Evolutionary conservation across 2,113 vertebrate species (phyloP).

Genomic region (Piliocolobus tephrosceles): DNA sequence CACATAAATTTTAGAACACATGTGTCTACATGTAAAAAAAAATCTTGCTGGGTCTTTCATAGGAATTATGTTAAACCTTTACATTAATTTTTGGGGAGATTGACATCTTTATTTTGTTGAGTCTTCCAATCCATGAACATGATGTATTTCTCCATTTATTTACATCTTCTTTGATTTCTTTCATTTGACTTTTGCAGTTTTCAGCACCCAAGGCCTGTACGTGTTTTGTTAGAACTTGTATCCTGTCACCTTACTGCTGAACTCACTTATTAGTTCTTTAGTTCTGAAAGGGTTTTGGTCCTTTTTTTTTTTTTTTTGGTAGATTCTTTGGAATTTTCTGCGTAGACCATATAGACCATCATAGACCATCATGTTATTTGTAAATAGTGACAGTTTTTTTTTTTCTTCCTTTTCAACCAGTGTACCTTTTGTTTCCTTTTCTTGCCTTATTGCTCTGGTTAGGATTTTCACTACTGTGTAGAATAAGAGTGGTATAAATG

Average conservation of each 20-base stretch:
- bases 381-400: not conserved
- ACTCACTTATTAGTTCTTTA: slow-evolving; percentile 7
- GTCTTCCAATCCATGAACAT: not conserved
- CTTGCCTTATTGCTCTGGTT: slow-evolving; percentile 38
- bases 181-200: slow-evolving; percentile 23
- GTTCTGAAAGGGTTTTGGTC: not conserved
- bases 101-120: not conserved
- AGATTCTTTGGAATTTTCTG: slow-evolving; percentile 28
- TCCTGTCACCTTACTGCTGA: not conserved
- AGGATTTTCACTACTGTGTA: slow-evolving; percentile 11
- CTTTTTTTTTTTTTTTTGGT: not conserved
- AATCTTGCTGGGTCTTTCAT: not conserved
- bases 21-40: not conserved
- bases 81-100: not conserved
- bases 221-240: slow-evolving; percentile 14
- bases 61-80: slow-evolving; percentile 8
- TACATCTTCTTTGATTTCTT: not conserved
- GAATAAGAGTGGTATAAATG: not conserved
- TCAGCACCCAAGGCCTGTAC: not conserved
- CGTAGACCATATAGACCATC: not conserved
- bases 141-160: slow-evolving; percentile 19
- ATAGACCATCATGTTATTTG: not conserved
- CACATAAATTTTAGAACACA: slow-evolving; percentile 19
- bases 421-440: slow-evolving; percentile 18
- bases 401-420: not conserved